Evolutionary conservation across 2,113 vertebrate species (phyloP), one percentile per base, ranked within the genome.

Genomic region (Pomatostomus ruficeps): DNA sequence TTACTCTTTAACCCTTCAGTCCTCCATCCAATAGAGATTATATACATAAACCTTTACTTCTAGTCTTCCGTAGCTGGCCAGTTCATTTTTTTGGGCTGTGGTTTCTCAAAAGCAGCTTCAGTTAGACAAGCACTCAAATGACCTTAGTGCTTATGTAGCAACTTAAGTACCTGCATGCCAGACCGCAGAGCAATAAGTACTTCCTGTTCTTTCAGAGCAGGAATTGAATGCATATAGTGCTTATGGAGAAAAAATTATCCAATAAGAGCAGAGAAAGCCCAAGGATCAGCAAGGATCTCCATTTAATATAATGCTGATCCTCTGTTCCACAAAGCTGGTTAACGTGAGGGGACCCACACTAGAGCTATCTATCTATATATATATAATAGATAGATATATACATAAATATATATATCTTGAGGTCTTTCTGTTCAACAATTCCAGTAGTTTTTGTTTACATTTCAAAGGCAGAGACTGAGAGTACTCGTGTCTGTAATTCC

Each of bases 391-490:
- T n/a, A n/a, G n/a, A 20, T 46, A 46, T 46, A 46, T 20, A 21
- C 20, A 19, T 45, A 42, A 11, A 42, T 42, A 42, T 42, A 42
- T 42, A 42, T 42, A 42, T 10, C 40, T n/a, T n/a, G 40, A 42
- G 40, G 11, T 42, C 40, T 88, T 85, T 73, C 33, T 72, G 10
- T 67, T 91, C 2, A 11, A 83, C 62, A 65, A 48, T 72, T 91
- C 35, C 61, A 77, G 40, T 35, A 76, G 63, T 75, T 96, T 93
- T 94, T 40, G 87, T 93, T 88, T 93, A 29, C 61, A 81, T 96
- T 93, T 93, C 75, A 94, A 91, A 96, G 84, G 12, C 45, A 76
- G 62, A 43, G 46, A 49, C 43, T 52, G 36, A 57, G 49, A 80
- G 33, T 54, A 15, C 63, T 74, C 18, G 1, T 77, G 21, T 65